phyloP scores from a whole-genome alignment of 2,113 vertebrate species.

The Tringa solitaria region DNA sequence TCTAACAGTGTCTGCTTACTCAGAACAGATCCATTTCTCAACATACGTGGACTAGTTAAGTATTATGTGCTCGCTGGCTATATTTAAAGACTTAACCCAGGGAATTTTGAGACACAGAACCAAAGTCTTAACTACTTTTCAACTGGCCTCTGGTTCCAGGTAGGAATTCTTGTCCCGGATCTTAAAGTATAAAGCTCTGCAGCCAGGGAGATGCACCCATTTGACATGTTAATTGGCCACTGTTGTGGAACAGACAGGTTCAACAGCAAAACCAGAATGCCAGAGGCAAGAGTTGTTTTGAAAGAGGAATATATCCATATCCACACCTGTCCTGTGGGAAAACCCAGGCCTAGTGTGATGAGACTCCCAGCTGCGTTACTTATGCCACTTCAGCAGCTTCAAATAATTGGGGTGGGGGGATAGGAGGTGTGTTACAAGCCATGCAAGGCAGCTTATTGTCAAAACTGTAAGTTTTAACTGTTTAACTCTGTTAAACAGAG shows the following conservation, averaged over 20 bases:
- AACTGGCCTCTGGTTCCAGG: background rate
- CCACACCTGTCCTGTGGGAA: background rate
- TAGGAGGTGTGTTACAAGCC: background rate
- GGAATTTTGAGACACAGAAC: background rate
- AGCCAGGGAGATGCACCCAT: background rate
- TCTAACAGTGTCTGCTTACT: background rate
- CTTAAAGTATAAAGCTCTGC: background rate
- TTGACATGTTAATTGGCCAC: background rate
- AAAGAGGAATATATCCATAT: background rate
- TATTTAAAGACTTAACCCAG: too few species aligned
- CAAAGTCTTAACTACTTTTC: background rate
- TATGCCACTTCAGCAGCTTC: background rate
- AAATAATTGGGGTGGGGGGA: background rate
- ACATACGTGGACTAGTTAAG: background rate
- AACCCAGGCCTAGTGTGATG: background rate
- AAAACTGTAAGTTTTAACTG: background rate
- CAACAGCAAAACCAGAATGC: background rate
- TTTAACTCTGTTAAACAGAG: background rate
- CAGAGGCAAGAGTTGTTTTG: background rate
- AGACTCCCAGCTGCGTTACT: background rate
- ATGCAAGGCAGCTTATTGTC: background rate
- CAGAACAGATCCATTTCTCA: background rate
- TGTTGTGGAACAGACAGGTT: conserved; percentile 3
- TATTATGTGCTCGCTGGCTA: background rate
- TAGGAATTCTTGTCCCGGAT: background rate